Conservation (phyloP, 2,113 vertebrate species). For the Phrynosoma blainvillii region DNA sequence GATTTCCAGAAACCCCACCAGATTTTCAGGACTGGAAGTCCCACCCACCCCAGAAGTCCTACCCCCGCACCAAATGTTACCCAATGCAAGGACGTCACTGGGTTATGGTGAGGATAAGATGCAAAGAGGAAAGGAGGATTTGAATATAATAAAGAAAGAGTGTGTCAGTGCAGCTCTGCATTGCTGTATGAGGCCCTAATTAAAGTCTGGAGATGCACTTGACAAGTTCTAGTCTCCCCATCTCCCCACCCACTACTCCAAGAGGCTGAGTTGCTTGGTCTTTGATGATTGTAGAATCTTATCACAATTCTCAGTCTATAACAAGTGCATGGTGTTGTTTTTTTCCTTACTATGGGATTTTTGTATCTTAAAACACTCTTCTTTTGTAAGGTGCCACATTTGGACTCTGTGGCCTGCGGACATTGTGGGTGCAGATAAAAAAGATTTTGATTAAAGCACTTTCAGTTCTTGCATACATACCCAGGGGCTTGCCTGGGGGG, state of each 20-base stretch:
- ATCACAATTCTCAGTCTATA: constrained; percentile 5
- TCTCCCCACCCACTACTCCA: too few relatives aligned
- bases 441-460: constrained; percentile 29
- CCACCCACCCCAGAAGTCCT: too few relatives aligned
- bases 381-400: constrained; percentile 16
- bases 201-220: neutral
- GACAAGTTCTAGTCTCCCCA: neutral
- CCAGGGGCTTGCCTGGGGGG: constrained; percentile 11
- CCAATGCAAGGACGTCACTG: too few relatives aligned
- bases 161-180: neutral
- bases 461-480: constrained; percentile 14
- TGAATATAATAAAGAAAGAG: neutral
- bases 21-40: too few relatives aligned
- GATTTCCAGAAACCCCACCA: too few relatives aligned
- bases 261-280: neutral
- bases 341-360: neutral
- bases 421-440: constrained; percentile 15
- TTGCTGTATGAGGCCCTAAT: neutral
- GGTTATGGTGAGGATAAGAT: neutral
- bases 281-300: neutral
- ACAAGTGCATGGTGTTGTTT: neutral
- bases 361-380: constrained; percentile 28
- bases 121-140: neutral
- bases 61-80: too few relatives aligned
- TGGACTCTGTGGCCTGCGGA: neutral